Percentiles rank a stretch among this genome's conserved stretches.
Conservation (phyloP, 2,888 invertebrate species). For the Drosophila paucipuncta region DNA sequence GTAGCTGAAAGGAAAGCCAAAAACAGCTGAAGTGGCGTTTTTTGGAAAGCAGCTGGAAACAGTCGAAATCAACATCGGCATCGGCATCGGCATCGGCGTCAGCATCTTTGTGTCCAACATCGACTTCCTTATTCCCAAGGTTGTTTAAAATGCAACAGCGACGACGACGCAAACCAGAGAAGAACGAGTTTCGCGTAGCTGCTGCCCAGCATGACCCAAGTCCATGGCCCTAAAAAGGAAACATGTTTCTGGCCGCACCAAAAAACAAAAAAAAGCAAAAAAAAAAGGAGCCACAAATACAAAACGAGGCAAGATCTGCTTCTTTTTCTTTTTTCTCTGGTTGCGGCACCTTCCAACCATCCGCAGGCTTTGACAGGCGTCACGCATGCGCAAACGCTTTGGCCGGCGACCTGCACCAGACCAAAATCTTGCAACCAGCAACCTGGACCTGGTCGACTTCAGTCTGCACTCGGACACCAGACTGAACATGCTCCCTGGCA, state of each 20-base stretch:
- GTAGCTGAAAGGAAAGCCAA: slow-evolving; percentile 39
- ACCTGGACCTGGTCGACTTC: slow-evolving; percentile 14
- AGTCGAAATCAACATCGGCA: slow-evolving; percentile 8
- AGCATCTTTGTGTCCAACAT: slow-evolving; percentile 24
- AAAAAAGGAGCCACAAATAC: slow-evolving; percentile 33
- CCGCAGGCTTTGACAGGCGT: slow-evolving; percentile 52
- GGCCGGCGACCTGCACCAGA: slow-evolving; percentile 14
- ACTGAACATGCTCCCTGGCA: slow-evolving; percentile 53
- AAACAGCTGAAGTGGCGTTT: slow-evolving; percentile 57
- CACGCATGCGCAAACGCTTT: slow-evolving; percentile 64
- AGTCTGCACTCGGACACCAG: slow-evolving; percentile 19
- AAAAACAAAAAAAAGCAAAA: slow-evolving; percentile 23
- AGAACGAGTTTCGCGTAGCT: slow-evolving; percentile 60
- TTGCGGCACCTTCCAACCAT: slow-evolving; percentile 56
- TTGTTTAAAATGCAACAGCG: slow-evolving; percentile 63
- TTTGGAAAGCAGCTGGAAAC: slow-evolving; percentile 65
- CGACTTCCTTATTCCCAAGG: slow-evolving; percentile 78
- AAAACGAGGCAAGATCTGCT: slow-evolving; percentile 31
- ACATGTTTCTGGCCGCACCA: slow-evolving; percentile 61
- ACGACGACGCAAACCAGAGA: slow-evolving; percentile 13
- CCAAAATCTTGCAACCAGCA: not conserved
- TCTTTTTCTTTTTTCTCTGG: slow-evolving; percentile 11
- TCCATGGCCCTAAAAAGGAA: slow-evolving; percentile 67
- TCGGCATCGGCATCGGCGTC: slow-evolving; percentile 26
- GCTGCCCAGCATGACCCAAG: slow-evolving; percentile 67